Conservation (phyloP, 2,888 invertebrate species). For the Norana najaformis region DNA sequence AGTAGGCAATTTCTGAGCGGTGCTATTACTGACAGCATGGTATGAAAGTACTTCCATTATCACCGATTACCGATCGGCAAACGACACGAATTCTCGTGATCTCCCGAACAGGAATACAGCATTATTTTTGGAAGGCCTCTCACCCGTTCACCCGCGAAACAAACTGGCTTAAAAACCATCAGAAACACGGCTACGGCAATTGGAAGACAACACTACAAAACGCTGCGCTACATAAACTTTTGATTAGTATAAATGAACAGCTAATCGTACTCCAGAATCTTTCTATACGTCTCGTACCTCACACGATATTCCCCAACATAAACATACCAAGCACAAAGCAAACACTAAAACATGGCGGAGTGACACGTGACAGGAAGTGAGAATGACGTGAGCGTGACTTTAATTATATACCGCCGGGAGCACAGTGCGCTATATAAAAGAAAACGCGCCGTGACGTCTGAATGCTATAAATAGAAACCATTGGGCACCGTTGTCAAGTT, state of each 20-base stretch:
- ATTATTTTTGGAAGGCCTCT: background rate
- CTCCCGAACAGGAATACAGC: background rate
- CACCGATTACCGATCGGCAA: too few relatives aligned
- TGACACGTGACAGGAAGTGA: background rate
- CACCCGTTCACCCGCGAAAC: background rate
- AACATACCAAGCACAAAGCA: slow-evolving; percentile 8
- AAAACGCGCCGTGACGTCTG: background rate
- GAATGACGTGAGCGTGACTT: background rate
- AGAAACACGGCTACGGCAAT: background rate
- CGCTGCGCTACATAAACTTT: background rate
- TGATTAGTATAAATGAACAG: background rate
- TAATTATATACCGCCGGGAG: background rate
- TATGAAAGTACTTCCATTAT: too few relatives aligned
- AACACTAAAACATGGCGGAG: background rate
- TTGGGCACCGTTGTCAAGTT: background rate
- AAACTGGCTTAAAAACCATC: background rate
- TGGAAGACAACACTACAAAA: background rate
- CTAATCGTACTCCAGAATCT: background rate
- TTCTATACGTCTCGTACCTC: background rate
- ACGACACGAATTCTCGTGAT: background rate
- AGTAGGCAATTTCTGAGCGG: background rate
- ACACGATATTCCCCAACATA: background rate
- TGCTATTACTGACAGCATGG: background rate
- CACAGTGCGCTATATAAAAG: background rate
- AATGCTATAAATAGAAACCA: background rate